Conservation (phyloP, 2,113 vertebrate genomes). For the Barbus barbus region DNA sequence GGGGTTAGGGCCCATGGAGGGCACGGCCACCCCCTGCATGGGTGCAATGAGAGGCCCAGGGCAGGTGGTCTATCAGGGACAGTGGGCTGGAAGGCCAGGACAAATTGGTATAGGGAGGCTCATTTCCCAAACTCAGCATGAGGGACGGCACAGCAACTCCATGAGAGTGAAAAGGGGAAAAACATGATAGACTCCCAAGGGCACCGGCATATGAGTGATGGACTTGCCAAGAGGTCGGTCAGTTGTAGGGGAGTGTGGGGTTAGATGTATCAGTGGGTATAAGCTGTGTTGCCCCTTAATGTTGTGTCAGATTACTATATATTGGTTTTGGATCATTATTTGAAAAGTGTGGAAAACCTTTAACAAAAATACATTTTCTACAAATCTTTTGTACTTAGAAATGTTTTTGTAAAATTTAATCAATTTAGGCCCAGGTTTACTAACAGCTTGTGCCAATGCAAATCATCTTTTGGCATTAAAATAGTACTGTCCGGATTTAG, state of each 20-base stretch:
- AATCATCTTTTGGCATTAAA: too few relatives aligned
- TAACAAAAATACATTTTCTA: too few relatives aligned
- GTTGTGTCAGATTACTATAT: background rate
- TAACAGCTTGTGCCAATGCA: too few relatives aligned
- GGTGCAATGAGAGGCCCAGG: constrained; percentile 54
- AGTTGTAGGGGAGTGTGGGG: constrained; percentile 12
- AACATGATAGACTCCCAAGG: constrained; percentile 51
- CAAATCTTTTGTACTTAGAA: too few relatives aligned
- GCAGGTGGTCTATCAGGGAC: constrained; percentile 53
- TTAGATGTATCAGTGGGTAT: background rate
- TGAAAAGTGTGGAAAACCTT: too few relatives aligned
- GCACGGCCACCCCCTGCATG: constrained; percentile 55
- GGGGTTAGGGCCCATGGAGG: constrained; percentile 52
- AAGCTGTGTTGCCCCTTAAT: background rate
- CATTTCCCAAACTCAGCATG: constrained; percentile 62
- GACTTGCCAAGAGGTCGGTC: constrained; percentile 31
- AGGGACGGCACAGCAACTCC: constrained; percentile 42
- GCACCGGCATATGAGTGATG: constrained; percentile 42
- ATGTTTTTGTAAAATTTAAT: too few relatives aligned
- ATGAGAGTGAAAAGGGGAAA: constrained; percentile 30
- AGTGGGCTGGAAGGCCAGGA: constrained; percentile 51
- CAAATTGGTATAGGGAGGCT: constrained; percentile 61
- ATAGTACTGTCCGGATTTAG: too few relatives aligned
- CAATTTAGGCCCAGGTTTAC: too few relatives aligned
- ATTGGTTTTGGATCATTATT: background rate